Percentiles rank a stretch among this genome's conserved stretches.
phyloP scores from a whole-genome alignment of 1,140 invertebrate genomes.

The Ceratosolen fusciceps region DNA sequence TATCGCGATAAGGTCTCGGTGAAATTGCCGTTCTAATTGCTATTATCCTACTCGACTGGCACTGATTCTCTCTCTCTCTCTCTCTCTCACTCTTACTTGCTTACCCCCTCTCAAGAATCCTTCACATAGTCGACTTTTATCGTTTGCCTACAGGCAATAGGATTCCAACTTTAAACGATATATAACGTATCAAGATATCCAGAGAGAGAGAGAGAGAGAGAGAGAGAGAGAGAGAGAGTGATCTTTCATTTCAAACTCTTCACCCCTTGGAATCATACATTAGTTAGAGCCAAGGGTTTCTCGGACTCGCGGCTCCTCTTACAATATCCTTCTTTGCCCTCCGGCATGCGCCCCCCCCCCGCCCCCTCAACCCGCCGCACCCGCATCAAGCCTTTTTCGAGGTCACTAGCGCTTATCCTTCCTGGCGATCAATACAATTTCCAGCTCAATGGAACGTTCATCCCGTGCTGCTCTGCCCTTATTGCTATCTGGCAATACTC shows the following conservation, averaged over 20 bases:
- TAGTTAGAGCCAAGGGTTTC: neutral
- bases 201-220: too few relatives aligned
- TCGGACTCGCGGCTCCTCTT: too few relatives aligned
- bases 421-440: neutral
- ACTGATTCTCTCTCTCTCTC: neutral
- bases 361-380: too few relatives aligned
- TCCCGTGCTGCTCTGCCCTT: neutral
- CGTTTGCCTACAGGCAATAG: conserved; percentile 28
- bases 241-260: neutral
- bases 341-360: too few relatives aligned
- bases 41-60: conserved; percentile 52
- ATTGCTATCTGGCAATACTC: neutral
- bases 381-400: neutral
- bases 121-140: neutral
- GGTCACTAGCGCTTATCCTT: too few relatives aligned
- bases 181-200: neutral
- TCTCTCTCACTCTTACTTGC: neutral
- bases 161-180: conserved; percentile 22
- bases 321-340: neutral
- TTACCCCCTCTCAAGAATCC: neutral
- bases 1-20: conserved; percentile 56
- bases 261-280: neutral
- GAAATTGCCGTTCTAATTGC: conserved; percentile 61
- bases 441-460: neutral
- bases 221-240: too few relatives aligned